Evolutionary conservation across 2,797 vertebrate genomes (phyloP).

Genomic region (Poecilia picta): DNA sequence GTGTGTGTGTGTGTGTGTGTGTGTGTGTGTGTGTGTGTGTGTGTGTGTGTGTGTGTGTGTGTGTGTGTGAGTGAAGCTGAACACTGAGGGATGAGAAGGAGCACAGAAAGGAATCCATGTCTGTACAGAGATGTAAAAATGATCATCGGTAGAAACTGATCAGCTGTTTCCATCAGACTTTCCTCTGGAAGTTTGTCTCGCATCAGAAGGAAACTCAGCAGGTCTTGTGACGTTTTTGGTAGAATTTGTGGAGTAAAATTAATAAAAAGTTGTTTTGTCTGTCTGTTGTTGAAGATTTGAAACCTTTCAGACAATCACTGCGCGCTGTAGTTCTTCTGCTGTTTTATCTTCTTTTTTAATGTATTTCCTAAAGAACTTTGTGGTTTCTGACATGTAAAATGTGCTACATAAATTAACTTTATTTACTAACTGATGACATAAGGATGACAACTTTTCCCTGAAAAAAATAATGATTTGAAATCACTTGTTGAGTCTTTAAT

Average conservation of each 20-base stretch:
- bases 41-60: not conserved
- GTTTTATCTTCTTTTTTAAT: not conserved
- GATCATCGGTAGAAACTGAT: not conserved
- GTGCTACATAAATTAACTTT: too few species aligned
- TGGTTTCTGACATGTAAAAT: too few species aligned
- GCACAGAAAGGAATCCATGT: not conserved
- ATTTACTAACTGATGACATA: too few species aligned
- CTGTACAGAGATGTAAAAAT: not conserved
- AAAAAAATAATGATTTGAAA: too few species aligned
- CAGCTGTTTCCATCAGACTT: not conserved
- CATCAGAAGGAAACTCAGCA: not conserved
- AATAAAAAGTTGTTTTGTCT: not conserved
- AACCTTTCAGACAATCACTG: not conserved
- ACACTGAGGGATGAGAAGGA: not conserved
- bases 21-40: constrained; percentile 13
- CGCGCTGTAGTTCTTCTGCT: not conserved
- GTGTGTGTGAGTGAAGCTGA: too few species aligned
- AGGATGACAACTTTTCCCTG: too few species aligned
- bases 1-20: too few species aligned
- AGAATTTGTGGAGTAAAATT: not conserved
- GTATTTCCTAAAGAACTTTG: too few species aligned
- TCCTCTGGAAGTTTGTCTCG: not conserved
- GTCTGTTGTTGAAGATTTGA: not conserved
- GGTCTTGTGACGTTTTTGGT: not conserved
- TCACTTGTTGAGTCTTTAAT: too few species aligned